Conservation (phyloP, 2,113 vertebrate genomes). For the Eurypyga helias region DNA sequence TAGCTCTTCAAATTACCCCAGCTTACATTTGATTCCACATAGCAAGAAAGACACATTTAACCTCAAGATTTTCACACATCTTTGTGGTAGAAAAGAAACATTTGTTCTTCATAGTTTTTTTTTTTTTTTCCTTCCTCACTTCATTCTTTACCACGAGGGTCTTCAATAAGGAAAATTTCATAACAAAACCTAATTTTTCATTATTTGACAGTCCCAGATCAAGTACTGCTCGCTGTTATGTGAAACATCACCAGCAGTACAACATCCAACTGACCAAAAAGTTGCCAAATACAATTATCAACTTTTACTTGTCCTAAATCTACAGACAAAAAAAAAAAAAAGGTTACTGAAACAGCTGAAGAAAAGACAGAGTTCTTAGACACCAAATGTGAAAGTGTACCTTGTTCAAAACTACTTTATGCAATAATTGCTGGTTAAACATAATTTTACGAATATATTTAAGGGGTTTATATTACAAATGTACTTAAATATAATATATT, state of each 20-base stretch:
- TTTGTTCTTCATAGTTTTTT: background rate
- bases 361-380: background rate
- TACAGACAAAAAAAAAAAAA: background rate
- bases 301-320: background rate
- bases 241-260: background rate
- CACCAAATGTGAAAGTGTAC: background rate
- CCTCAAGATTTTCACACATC: background rate
- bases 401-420: background rate
- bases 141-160: background rate
- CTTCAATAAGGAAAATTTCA: background rate
- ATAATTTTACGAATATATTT: background rate
- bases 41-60: background rate
- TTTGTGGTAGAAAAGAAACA: background rate
- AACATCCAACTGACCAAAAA: background rate
- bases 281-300: background rate
- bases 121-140: accelerated
- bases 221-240: background rate
- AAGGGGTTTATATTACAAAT: background rate
- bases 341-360: background rate
- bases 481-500: background rate
- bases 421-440: background rate
- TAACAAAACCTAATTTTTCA: background rate
- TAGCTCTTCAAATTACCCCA: background rate
- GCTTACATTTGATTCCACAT: background rate
- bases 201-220: background rate